phyloP scores from a whole-genome alignment of 2,888 invertebrate species.

The Lasius platythorax region DNA sequence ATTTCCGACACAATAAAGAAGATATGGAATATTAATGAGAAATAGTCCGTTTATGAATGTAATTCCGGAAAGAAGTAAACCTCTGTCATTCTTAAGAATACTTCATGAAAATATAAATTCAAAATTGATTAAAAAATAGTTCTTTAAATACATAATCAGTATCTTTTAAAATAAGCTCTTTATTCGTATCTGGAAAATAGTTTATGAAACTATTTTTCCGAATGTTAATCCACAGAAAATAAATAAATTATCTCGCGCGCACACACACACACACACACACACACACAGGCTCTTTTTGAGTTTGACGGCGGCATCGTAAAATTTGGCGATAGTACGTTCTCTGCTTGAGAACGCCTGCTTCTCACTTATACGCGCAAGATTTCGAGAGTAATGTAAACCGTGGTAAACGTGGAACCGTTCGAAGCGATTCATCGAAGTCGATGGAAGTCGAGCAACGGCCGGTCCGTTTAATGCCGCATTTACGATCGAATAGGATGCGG shows the following conservation, averaged over 20 bases:
- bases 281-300: background rate
- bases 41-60: background rate
- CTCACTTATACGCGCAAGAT: constrained; percentile 30
- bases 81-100: background rate
- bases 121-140: background rate
- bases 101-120: background rate
- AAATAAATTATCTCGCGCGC: background rate
- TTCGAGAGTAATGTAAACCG: constrained; percentile 40
- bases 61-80: background rate
- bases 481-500: constrained; percentile 46
- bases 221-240: background rate
- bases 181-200: background rate
- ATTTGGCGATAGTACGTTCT: constrained; percentile 18
- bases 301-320: constrained; percentile 11
- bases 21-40: background rate
- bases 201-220: background rate
- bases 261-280: background rate
- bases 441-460: constrained; percentile 42
- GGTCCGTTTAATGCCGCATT: constrained; percentile 44
- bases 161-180: background rate
- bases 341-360: constrained; percentile 17
- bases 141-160: background rate
- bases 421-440: constrained; percentile 40
- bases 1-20: background rate
- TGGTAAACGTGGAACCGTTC: background rate